Evolutionary conservation across 2,113 vertebrate species (phyloP).

Genomic region (western clawed frog (Xenopus tropicalis)): UCB_Xtro_10.0 CM004448.2:106689501-106690000

Average conservation of each 20-base stretch:
- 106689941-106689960: too few relatives aligned
- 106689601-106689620: slow-evolving; percentile 16
- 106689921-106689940: too few relatives aligned
- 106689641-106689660: slow-evolving; percentile 25
- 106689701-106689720: slow-evolving; percentile 36
- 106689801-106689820: background rate
- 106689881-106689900: too few relatives aligned
- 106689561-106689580: too few relatives aligned
- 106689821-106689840: background rate
- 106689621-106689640: slow-evolving; percentile 28
- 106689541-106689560: too few relatives aligned
- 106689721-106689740: slow-evolving; percentile 34
- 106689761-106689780: slow-evolving; percentile 34
- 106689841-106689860: background rate
- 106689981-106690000: too few relatives aligned
- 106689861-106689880: background rate
- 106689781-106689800: slow-evolving; percentile 20
- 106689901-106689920: too few relatives aligned
- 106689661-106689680: slow-evolving; percentile 33
- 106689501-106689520: too few relatives aligned
- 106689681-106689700: slow-evolving; percentile 36
- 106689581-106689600: background rate
- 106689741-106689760: slow-evolving; percentile 34
- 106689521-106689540: too few relatives aligned
- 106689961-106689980: too few relatives aligned